Percentiles rank a stretch among this genome's conserved stretches.
Conservation (phyloP, 2,888 invertebrate genomes). For the Diloba caeruleocephala region DNA sequence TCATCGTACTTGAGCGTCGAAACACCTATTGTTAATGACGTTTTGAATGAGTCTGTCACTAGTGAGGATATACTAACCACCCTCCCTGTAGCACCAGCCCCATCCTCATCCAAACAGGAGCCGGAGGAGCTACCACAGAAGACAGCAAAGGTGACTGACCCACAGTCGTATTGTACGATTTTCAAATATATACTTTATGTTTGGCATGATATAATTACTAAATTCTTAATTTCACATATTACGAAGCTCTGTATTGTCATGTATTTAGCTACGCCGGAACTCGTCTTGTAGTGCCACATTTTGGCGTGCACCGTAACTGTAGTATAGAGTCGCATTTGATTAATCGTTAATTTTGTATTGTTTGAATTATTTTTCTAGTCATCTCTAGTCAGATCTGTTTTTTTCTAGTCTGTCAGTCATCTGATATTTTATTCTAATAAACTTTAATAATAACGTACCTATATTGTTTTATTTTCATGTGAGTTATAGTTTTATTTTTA, state of each 20-base stretch:
- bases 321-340: constrained; percentile 63
- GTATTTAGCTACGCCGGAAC: constrained; percentile 76
- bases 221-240: constrained; percentile 84
- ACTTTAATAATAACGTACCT: constrained; percentile 67
- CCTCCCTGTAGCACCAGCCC: constrained; percentile 81
- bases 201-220: constrained; percentile 88
- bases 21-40: constrained; percentile 73
- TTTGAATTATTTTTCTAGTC: constrained; percentile 86
- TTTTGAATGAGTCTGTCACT: constrained; percentile 58
- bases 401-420: constrained; percentile 73
- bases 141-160: constrained; percentile 86
- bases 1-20: constrained; percentile 93
- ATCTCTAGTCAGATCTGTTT: constrained; percentile 60
- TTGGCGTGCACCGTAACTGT: constrained; percentile 74
- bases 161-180: constrained; percentile 87
- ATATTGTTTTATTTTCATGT: constrained; percentile 84
- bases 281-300: constrained; percentile 87
- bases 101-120: constrained; percentile 82
- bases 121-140: constrained; percentile 71
- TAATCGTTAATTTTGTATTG: constrained; percentile 65
- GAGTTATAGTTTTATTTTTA: constrained; percentile 46
- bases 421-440: constrained; percentile 75
- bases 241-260: constrained; percentile 79
- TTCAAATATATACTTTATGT: constrained; percentile 84
- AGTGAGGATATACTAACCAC: constrained; percentile 87